phyloP scores from a whole-genome alignment of 2,888 invertebrate species.

The Acleris literana region DNA sequence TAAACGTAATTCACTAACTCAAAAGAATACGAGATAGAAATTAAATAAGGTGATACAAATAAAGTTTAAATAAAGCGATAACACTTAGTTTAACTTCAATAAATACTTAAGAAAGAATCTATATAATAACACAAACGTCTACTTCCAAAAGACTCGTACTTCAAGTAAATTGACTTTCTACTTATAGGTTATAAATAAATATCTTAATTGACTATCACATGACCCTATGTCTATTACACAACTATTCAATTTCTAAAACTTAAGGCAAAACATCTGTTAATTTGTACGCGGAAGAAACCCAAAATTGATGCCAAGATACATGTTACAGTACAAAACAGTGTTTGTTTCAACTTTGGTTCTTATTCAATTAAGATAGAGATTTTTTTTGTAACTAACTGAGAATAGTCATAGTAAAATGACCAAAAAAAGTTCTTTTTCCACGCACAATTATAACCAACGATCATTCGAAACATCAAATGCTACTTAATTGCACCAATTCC shows the following conservation, averaged over 20 bases:
- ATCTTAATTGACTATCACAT: conserved; percentile 50
- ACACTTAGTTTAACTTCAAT: background rate
- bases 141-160: conserved; percentile 52
- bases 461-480: conserved; percentile 54
- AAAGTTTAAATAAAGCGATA: too few species aligned
- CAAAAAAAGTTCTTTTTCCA: conserved; percentile 59
- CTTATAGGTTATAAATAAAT: conserved; percentile 47
- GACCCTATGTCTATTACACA: conserved; percentile 56
- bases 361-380: background rate
- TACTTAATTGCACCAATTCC: conserved; percentile 65
- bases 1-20: too few species aligned
- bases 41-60: too few species aligned
- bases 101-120: conserved; percentile 21
- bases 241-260: conserved; percentile 56
- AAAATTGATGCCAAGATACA: conserved; percentile 13
- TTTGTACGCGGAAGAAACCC: conserved; percentile 26
- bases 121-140: conserved; percentile 26
- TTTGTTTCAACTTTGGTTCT: conserved; percentile 4
- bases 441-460: conserved; percentile 57
- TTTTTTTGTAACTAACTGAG: background rate
- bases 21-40: too few species aligned
- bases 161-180: conserved; percentile 58
- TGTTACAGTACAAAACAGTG: background rate
- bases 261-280: conserved; percentile 34
- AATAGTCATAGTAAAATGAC: conserved; percentile 34